Percentiles rank a stretch among this genome's conserved stretches.
Evolutionary conservation across 2,797 vertebrate species (phyloP).

Genomic region (Numenius phaeopus): DNA sequence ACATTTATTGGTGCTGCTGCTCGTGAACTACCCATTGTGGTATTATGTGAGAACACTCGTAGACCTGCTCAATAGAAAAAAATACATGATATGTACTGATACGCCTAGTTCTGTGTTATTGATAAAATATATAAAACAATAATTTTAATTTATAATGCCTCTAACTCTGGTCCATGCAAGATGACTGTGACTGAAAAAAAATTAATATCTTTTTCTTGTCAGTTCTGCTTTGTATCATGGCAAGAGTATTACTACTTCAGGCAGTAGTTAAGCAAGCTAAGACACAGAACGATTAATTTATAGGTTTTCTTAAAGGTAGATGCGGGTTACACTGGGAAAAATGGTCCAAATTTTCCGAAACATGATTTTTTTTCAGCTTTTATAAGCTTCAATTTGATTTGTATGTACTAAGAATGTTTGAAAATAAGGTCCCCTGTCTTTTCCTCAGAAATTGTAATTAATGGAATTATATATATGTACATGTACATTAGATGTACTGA

Average conservation of each 20-base stretch:
- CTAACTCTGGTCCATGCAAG: neutral
- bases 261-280: neutral
- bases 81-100: neutral
- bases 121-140: neutral
- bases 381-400: neutral
- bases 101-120: neutral
- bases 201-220: neutral
- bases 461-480: neutral
- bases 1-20: neutral
- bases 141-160: neutral
- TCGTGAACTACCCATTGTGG: neutral
- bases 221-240: neutral
- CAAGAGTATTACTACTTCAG: neutral
- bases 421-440: neutral
- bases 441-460: neutral
- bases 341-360: neutral
- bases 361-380: neutral
- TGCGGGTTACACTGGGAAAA: neutral
- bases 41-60: neutral
- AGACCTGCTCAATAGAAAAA: neutral
- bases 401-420: neutral
- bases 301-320: neutral
- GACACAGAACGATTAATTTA: neutral
- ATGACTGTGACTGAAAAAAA: neutral
- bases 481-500: neutral